Percentiles rank a stretch among this genome's conserved stretches.
These are phyloP conservation scores for Ancistrus triradiatus DNA, from an alignment of 2,113 vertebrate species.

Conservation along the genomic window DNA sequence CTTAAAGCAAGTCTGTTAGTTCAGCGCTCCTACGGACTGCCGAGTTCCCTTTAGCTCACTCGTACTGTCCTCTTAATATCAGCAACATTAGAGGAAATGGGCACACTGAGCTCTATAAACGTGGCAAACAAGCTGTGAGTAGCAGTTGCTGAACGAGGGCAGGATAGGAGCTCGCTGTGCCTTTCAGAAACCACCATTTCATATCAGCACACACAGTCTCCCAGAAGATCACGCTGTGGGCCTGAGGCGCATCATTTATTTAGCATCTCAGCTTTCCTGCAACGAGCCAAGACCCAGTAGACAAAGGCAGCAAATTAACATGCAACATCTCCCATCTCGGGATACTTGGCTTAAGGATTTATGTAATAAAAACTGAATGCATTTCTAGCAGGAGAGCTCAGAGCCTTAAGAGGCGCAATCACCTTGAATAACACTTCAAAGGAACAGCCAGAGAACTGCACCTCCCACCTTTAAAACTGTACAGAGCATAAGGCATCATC, in stretches of 20 bases:
- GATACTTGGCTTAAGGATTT: slow-evolving; percentile 42
- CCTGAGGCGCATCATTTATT: slow-evolving; percentile 56
- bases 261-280: slow-evolving; percentile 47
- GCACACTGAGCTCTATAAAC: slow-evolving; percentile 8
- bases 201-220: slow-evolving; percentile 24
- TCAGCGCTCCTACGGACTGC: no score
- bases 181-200: slow-evolving; percentile 19
- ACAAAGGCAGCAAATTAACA: slow-evolving; percentile 53
- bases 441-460: slow-evolving; percentile 22
- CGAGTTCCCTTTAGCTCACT: background rate
- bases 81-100: slow-evolving; percentile 1
- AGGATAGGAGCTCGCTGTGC: background rate
- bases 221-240: slow-evolving; percentile 37
- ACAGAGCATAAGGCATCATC: slow-evolving; percentile 18
- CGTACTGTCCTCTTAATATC: background rate
- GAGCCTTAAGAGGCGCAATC: slow-evolving; percentile 47
- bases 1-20: no score
- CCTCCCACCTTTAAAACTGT: background rate
- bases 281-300: slow-evolving; percentile 47
- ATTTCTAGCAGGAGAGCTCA: slow-evolving; percentile 41
- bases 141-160: slow-evolving; percentile 9
- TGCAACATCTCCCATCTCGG: slow-evolving; percentile 49
- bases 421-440: slow-evolving; percentile 37
- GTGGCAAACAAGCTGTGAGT: slow-evolving; percentile 4
- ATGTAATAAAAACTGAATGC: slow-evolving; percentile 45